A percentile compares a stretch with the other conserved stretches of the same genome.
These are phyloP conservation scores for Buathra laborator DNA, from an alignment of 2,888 invertebrate species.

Conservation along the genomic window DNA sequence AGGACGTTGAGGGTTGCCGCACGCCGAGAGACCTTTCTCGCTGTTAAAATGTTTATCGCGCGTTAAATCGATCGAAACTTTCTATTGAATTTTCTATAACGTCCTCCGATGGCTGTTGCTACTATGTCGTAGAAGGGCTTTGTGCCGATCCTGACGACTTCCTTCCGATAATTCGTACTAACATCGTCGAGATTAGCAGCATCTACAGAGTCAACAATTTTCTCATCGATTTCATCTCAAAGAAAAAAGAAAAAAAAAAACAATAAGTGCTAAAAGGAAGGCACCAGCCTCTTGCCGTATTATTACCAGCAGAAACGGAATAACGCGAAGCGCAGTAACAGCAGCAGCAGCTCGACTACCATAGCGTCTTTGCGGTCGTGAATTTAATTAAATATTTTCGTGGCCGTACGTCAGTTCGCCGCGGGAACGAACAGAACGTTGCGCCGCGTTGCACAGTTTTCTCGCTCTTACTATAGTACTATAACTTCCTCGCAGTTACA, in stretches of 20 bases:
- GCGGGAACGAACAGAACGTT: slow-evolving; percentile 53
- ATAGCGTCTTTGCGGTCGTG: slow-evolving; percentile 81
- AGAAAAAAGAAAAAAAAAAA: slow-evolving; percentile 11
- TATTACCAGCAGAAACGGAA: slow-evolving; percentile 37
- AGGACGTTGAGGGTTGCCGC: slow-evolving; percentile 32
- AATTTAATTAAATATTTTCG: slow-evolving; percentile 85
- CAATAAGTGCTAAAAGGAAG: slow-evolving; percentile 9
- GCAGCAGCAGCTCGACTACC: slow-evolving; percentile 40
- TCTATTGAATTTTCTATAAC: slow-evolving; percentile 55
- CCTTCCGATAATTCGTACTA: slow-evolving; percentile 21
- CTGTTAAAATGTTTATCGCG: slow-evolving; percentile 70
- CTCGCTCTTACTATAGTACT: slow-evolving; percentile 18
- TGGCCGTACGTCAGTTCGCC: slow-evolving; percentile 79
- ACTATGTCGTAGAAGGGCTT: background rate
- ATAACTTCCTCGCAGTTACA: background rate
- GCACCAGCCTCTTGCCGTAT: background rate
- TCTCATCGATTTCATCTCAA: slow-evolving; percentile 35
- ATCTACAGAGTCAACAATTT: slow-evolving; percentile 7
- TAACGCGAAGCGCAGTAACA: slow-evolving; percentile 49
- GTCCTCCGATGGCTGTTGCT: slow-evolving; percentile 15
- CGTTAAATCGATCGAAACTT: slow-evolving; percentile 66
- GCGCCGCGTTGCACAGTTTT: slow-evolving; percentile 14
- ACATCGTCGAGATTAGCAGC: slow-evolving; percentile 13
- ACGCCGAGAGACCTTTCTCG: slow-evolving; percentile 31
- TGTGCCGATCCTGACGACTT: slow-evolving; percentile 32